phyloP scores from a whole-genome alignment of 2,113 vertebrate genomes.

The Odocoileus virginianus region DNA sequence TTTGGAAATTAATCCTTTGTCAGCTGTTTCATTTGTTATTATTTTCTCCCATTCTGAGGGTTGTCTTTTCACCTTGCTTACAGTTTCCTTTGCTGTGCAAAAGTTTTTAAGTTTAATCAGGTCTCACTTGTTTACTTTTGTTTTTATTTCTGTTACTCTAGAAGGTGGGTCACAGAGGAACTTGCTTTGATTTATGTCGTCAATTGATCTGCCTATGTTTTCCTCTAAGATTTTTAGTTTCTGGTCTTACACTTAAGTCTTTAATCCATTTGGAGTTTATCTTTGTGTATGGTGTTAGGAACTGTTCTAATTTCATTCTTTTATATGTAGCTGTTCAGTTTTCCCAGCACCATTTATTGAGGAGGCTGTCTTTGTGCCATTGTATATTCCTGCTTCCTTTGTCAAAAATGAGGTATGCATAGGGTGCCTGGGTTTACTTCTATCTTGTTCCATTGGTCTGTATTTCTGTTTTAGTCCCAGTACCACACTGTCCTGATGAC shows the following conservation, averaged over 20 bases:
- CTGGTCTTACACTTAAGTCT: background rate
- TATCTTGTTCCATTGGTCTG: background rate
- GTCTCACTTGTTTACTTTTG: background rate
- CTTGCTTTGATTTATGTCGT: background rate
- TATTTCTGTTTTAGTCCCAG: background rate
- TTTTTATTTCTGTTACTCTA: background rate
- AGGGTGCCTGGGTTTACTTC: background rate
- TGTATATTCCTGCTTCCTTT: background rate
- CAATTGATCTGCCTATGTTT: background rate
- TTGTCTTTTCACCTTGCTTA: background rate
- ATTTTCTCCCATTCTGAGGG: background rate
- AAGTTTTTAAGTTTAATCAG: background rate
- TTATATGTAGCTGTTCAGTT: background rate
- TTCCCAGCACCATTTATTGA: background rate
- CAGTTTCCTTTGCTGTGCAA: background rate
- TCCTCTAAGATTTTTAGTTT: background rate
- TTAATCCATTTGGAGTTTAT: background rate
- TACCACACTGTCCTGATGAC: background rate
- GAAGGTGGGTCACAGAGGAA: background rate
- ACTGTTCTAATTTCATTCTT: background rate
- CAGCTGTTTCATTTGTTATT: background rate
- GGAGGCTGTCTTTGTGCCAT: background rate
- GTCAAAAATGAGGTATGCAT: background rate
- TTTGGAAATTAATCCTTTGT: background rate
- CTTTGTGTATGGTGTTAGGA: background rate